phyloP scores from a whole-genome alignment of 2,888 invertebrate genomes.

The Cantharis flavilabris region DNA sequence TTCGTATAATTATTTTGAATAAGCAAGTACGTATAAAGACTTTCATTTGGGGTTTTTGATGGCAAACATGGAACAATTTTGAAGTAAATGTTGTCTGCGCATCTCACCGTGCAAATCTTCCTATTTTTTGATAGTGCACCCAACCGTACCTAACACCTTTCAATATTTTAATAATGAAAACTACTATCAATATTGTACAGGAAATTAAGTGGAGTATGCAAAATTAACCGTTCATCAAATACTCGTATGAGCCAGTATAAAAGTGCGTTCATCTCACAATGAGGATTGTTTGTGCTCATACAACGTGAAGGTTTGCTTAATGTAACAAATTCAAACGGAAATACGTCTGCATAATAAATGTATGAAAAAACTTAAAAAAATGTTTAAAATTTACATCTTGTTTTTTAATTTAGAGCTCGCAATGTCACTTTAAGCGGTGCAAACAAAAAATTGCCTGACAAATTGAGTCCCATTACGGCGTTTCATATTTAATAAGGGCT shows the following conservation, averaged over 20 bases:
- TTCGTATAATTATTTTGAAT: not conserved
- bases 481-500: not conserved
- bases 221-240: conserved; percentile 5
- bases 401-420: not conserved
- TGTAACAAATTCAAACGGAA: conserved; percentile 19
- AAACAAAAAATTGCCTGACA: not conserved
- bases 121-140: not conserved
- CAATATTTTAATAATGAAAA: not conserved
- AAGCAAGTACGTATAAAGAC: too few relatives aligned
- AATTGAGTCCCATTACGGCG: not conserved
- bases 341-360: conserved; percentile 7
- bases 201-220: conserved; percentile 2
- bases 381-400: not conserved
- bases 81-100: not conserved
- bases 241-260: conserved; percentile 2
- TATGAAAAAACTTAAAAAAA: conserved; percentile 13
- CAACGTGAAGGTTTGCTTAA: conserved; percentile 26
- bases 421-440: not conserved
- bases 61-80: not conserved
- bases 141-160: not conserved
- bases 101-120: not conserved
- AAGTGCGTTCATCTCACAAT: conserved; percentile 28
- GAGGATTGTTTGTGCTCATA: conserved; percentile 20
- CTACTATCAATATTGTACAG: not conserved
- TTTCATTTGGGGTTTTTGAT: not conserved